Percentiles rank a stretch among this genome's conserved stretches.
Evolutionary conservation across 1,140 invertebrate genomes (phyloP).

Genomic region (Copidosoma floridanum): DNA sequence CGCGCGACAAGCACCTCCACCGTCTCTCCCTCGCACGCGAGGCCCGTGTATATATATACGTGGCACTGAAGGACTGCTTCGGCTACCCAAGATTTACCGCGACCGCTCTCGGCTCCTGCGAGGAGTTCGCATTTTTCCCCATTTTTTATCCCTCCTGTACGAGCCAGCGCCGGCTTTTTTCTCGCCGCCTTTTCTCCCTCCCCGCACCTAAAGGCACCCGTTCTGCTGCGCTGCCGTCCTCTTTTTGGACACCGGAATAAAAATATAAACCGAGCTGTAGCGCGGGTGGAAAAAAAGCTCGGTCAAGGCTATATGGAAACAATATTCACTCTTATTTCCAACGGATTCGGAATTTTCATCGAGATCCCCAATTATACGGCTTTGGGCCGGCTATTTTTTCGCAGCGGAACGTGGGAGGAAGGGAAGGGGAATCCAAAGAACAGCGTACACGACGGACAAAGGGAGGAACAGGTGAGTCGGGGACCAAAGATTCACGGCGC

Average conservation of each 20-base stretch:
- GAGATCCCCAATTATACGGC: too few species aligned
- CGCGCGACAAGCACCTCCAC: conserved; percentile 7
- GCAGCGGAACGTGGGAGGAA: neutral
- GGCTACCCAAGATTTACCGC: neutral
- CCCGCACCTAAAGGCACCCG: too few species aligned
- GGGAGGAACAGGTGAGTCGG: conserved; percentile 1
- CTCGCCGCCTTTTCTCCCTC: too few species aligned
- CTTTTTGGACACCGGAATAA: conserved; percentile 12
- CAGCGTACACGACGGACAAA: neutral
- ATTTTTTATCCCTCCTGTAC: conserved; percentile 44
- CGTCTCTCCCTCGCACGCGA: conserved; percentile 8
- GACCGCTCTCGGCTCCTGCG: too few species aligned
- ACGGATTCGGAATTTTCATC: too few species aligned
- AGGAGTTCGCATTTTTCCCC: conserved; percentile 56
- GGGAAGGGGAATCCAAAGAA: neutral
- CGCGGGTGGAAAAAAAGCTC: too few species aligned
- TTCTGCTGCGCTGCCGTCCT: neutral
- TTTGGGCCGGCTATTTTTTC: too few species aligned
- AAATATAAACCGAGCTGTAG: too few species aligned
- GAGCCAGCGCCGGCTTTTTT: conserved; percentile 19
- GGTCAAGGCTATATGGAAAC: too few species aligned
- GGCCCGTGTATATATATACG: neutral
- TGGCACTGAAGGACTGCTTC: neutral
- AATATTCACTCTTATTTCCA: too few species aligned
- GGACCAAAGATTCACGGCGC: conserved; percentile 14